Conservation (phyloP, 1,140 invertebrate genomes). For the Sycophaga agraensis region DNA sequence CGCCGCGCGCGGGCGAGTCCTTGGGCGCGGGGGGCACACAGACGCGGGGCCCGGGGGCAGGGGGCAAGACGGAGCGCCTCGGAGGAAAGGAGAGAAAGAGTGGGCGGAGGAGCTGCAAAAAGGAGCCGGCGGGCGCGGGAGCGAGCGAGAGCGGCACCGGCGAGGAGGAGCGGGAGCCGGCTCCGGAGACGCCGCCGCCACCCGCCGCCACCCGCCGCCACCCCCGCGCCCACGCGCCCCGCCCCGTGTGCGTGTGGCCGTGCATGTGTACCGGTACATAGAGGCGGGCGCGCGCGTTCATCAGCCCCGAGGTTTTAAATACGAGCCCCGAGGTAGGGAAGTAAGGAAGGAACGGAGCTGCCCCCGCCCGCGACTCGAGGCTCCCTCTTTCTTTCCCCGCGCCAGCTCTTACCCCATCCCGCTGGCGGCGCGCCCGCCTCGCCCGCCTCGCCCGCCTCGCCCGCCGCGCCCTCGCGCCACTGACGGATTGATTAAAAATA, state of each 20-base stretch:
- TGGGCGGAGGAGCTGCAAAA: slow-evolving; percentile 25
- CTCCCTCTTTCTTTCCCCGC: slow-evolving; percentile 22
- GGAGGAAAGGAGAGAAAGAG: slow-evolving; percentile 23
- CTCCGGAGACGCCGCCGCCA: too few species aligned
- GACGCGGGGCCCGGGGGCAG: neutral
- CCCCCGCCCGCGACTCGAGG: neutral
- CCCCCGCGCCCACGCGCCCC: too few species aligned
- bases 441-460: slow-evolving; percentile 38
- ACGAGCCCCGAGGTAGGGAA: slow-evolving; percentile 44
- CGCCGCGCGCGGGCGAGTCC: slow-evolving; percentile 7
- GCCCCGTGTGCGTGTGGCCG: too few species aligned
- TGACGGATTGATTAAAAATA: slow-evolving; percentile 61
- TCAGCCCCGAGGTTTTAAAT: slow-evolving; percentile 61
- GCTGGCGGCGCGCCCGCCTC: slow-evolving; percentile 15
- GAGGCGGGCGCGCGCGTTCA: slow-evolving; percentile 54
- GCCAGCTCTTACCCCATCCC: slow-evolving; percentile 41
- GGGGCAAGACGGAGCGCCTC: neutral
- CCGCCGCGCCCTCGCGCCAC: slow-evolving; percentile 33
- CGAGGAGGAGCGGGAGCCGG: slow-evolving; percentile 12
- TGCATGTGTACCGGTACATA: neutral
- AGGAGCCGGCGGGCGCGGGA: slow-evolving; percentile 7
- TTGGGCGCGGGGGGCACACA: slow-evolving; percentile 4
- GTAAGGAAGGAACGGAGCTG: slow-evolving; percentile 26
- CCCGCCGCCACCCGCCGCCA: too few species aligned
- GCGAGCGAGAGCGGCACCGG: slow-evolving; percentile 24